Conservation (phyloP, 2,888 invertebrate genomes). For the Phymatocera aterrima region DNA sequence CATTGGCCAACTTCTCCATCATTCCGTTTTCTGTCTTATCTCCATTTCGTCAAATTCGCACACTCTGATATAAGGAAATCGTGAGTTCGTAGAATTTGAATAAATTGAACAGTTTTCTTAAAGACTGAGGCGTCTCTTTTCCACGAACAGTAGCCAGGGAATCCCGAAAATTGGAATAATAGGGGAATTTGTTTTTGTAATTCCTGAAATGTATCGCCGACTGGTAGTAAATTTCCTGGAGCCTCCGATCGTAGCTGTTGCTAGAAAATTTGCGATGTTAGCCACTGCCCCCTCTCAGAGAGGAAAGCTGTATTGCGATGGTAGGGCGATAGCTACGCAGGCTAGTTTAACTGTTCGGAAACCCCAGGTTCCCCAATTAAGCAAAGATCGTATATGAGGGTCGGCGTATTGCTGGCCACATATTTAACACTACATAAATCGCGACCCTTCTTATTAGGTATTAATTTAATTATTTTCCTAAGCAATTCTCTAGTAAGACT, state of each 20-base stretch:
- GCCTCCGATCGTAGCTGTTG: neutral
- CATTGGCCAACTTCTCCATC: neutral
- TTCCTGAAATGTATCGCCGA: neutral
- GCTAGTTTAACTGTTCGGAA: slow-evolving; percentile 75
- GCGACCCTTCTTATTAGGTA: slow-evolving; percentile 65
- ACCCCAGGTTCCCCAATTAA: slow-evolving; percentile 74
- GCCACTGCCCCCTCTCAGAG: slow-evolving; percentile 55
- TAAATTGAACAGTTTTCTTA: no score
- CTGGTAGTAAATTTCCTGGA: neutral
- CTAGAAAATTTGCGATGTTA: slow-evolving; percentile 37
- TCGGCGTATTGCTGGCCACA: slow-evolving; percentile 67
- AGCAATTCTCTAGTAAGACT: slow-evolving; percentile 32
- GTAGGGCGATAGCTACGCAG: slow-evolving; percentile 67
- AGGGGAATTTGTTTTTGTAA: neutral
- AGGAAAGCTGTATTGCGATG: slow-evolving; percentile 60
- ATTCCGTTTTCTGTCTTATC: neutral
- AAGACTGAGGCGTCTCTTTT: no score
- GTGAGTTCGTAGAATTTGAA: no score
- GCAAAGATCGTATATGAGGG: slow-evolving; percentile 68
- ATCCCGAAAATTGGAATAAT: neutral
- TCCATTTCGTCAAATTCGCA: neutral
- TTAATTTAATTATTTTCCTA: slow-evolving; percentile 68
- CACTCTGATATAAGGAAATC: neutral
- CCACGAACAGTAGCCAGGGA: no score
- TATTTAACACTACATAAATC: slow-evolving; percentile 75